Evolutionary conservation across 2,797 vertebrate species (phyloP).

Genomic region (Chloroceryle inda): DNA sequence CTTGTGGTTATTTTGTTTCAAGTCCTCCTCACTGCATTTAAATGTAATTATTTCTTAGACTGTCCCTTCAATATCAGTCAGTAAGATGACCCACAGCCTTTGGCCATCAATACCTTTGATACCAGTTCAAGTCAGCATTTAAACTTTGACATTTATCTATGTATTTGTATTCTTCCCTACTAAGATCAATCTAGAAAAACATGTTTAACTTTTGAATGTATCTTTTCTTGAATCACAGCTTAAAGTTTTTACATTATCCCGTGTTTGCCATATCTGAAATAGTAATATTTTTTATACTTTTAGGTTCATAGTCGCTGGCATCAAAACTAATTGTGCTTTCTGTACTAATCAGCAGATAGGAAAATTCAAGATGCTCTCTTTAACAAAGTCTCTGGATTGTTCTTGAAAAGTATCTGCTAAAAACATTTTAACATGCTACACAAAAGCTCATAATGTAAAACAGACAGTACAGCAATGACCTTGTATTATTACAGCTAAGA

Average conservation of each 20-base stretch:
- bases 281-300: not conserved
- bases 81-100: not conserved
- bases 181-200: not conserved
- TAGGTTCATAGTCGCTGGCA: not conserved
- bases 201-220: not conserved
- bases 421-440: not conserved
- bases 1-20: not conserved
- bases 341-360: not conserved
- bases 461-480: not conserved
- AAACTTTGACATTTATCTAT: not conserved
- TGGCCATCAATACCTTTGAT: not conserved
- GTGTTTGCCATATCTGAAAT: not conserved
- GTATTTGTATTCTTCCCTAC: not conserved
- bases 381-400: not conserved
- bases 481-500: not conserved
- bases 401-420: not conserved
- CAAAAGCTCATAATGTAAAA: not conserved
- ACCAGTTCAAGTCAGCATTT: not conserved
- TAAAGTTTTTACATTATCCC: not conserved
- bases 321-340: not conserved
- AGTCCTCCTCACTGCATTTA: not conserved
- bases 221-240: not conserved
- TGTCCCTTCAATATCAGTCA: not conserved
- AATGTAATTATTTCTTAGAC: not conserved
- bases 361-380: not conserved